These are phyloP conservation scores for Hemaris fuciformis DNA, from an alignment of 2,888 invertebrate genomes.

Conservation along the genomic window DNA sequence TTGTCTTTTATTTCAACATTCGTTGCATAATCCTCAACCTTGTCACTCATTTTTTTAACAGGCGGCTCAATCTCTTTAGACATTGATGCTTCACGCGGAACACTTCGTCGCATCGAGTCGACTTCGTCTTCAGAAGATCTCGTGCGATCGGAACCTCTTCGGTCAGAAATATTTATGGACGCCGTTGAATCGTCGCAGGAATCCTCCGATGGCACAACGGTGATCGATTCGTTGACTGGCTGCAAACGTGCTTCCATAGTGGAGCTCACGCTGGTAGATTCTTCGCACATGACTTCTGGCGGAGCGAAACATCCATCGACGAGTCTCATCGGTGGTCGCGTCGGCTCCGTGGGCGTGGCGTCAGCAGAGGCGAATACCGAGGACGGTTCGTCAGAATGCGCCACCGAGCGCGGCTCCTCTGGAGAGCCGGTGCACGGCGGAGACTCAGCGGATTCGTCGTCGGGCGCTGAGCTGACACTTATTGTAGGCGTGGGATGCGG, in stretches of 20 bases:
- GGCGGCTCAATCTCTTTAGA: conserved; percentile 41
- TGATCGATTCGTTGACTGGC: conserved; percentile 25
- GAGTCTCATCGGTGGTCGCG: conserved; percentile 31
- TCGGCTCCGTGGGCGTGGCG: conserved; percentile 65
- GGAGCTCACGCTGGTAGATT: conserved; percentile 35
- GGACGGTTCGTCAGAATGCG: conserved; percentile 68
- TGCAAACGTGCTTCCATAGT: conserved; percentile 37
- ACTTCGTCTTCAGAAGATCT: conserved; percentile 44
- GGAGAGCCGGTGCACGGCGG: conserved; percentile 54
- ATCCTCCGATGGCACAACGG: conserved; percentile 30
- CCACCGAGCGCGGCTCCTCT: conserved; percentile 61
- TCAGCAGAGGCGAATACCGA: conserved; percentile 73
- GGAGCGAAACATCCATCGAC: conserved; percentile 27
- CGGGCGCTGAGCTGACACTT: conserved; percentile 87
- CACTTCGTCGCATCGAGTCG: conserved; percentile 37
- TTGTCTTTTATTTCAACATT: conserved; percentile 30
- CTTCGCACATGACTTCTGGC: conserved; percentile 33
- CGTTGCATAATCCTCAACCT: conserved; percentile 46
- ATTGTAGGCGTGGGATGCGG: conserved; percentile 77
- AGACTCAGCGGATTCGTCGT: conserved; percentile 73
- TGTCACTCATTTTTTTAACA: conserved; percentile 28
- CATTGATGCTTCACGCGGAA: conserved; percentile 52
- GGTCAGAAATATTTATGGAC: conserved; percentile 40
- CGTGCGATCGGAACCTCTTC: conserved; percentile 41
- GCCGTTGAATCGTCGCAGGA: conserved; percentile 38